Percentiles rank a stretch among this genome's conserved stretches.
phyloP scores from a whole-genome alignment of 1,140 invertebrate species.

The Melitaea cinxia region DNA sequence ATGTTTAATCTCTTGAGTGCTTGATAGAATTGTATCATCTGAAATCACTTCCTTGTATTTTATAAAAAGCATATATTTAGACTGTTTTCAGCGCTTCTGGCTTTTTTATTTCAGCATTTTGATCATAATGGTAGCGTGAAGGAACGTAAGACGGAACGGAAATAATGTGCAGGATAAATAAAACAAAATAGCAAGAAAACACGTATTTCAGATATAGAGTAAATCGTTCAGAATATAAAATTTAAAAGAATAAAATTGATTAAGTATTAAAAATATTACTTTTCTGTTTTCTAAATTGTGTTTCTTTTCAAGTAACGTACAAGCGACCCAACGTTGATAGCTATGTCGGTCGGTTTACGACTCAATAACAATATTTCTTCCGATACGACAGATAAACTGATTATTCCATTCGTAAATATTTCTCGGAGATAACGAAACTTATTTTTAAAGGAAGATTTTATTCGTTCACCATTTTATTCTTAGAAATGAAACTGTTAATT shows the following conservation, averaged over 20 bases:
- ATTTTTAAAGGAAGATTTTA: not conserved
- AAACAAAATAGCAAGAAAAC: no score
- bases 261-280: not conserved
- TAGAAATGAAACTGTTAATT: not conserved
- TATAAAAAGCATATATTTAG: no score
- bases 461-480: not conserved
- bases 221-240: no score
- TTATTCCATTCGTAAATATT: conserved; percentile 16
- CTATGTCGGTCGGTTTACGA: conserved; percentile 12
- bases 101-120: no score
- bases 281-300: not conserved
- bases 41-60: no score
- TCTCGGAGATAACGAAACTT: not conserved
- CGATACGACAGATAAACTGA: conserved; percentile 14
- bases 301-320: not conserved
- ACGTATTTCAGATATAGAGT: no score
- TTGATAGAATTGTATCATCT: no score
- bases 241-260: not conserved
- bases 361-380: conserved; percentile 25
- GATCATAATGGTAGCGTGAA: no score
- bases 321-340: not conserved
- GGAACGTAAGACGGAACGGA: no score
- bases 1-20: no score
- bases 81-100: no score
- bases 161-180: no score